phyloP scores from a whole-genome alignment of 2,888 invertebrate species.

The Helleia helle region DNA sequence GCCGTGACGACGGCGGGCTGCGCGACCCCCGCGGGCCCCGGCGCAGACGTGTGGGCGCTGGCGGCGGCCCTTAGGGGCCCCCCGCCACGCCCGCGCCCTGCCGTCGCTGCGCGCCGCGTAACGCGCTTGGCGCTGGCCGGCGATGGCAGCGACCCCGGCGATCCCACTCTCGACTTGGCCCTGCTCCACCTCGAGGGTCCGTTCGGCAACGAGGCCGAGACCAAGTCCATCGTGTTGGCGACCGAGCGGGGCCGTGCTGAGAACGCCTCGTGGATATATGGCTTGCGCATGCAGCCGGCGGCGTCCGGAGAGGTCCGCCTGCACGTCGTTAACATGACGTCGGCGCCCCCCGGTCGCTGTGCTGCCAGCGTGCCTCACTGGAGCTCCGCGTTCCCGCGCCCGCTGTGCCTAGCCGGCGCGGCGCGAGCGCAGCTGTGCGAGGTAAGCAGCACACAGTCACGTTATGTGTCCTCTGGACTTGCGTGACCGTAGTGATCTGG shows the following conservation, averaged over 20 bases:
- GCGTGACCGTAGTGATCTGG: neutral
- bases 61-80: constrained; percentile 23
- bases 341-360: constrained; percentile 23
- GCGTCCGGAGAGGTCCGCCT: constrained; percentile 17
- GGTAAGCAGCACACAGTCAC: constrained; percentile 22
- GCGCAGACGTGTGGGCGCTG: constrained; percentile 30
- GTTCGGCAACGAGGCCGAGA: constrained; percentile 29
- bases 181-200: constrained; percentile 44
- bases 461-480: neutral
- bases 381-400: constrained; percentile 29
- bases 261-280: constrained; percentile 29
- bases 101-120: constrained; percentile 23
- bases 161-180: constrained; percentile 33
- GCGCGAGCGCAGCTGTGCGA: constrained; percentile 29
- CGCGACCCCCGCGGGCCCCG: constrained; percentile 24
- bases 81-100: constrained; percentile 19
- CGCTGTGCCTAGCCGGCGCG: constrained; percentile 39
- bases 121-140: constrained; percentile 25
- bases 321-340: constrained; percentile 23
- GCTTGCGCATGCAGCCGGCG: constrained; percentile 28
- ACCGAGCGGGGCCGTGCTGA: constrained; percentile 26
- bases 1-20: constrained; percentile 38
- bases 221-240: constrained; percentile 44
- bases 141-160: constrained; percentile 20
- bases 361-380: constrained; percentile 30